These are phyloP conservation scores for Sinelater perroti DNA, from an alignment of 2,888 invertebrate genomes.

Conservation along the genomic window DNA sequence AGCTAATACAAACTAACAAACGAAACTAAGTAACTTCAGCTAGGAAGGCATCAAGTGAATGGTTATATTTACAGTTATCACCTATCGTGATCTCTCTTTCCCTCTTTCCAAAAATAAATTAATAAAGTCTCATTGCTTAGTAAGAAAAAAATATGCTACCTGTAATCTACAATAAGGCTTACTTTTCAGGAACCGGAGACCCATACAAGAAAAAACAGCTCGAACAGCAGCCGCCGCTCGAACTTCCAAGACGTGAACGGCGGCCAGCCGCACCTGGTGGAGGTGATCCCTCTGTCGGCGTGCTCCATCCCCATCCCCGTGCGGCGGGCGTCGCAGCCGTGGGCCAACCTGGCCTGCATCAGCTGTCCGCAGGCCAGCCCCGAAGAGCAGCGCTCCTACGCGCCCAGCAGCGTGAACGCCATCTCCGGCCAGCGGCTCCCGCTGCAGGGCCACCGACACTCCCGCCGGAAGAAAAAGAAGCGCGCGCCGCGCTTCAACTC, in stretches of 20 bases:
- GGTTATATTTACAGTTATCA: no score
- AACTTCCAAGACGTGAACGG: constrained; percentile 40
- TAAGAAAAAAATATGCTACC: no score
- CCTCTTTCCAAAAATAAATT: no score
- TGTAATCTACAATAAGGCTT: not conserved
- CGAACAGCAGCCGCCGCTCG: constrained; percentile 24
- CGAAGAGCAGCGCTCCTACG: constrained; percentile 30
- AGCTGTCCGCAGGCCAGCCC: constrained; percentile 45
- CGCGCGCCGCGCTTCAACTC: constrained; percentile 76
- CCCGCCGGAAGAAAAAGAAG: constrained; percentile 56
- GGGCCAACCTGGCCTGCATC: constrained; percentile 56
- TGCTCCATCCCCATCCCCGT: constrained; percentile 63
- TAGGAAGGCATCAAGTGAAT: no score
- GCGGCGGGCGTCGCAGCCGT: constrained; percentile 57
- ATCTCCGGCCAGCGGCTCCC: constrained; percentile 48
- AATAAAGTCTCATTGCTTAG: no score
- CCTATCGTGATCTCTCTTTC: no score
- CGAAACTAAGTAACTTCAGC: no score
- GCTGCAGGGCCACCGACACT: constrained; percentile 43
- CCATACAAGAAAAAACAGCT: constrained; percentile 25
- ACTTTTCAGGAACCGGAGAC: constrained; percentile 30
- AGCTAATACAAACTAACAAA: no score
- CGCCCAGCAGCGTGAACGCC: constrained; percentile 41
- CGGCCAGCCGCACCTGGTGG: constrained; percentile 57
- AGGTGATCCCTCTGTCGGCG: constrained; percentile 72